Base-by-base conservation (phyloP, 2,888 invertebrate genomes). In the Pemphredon lugubris region DNA sequence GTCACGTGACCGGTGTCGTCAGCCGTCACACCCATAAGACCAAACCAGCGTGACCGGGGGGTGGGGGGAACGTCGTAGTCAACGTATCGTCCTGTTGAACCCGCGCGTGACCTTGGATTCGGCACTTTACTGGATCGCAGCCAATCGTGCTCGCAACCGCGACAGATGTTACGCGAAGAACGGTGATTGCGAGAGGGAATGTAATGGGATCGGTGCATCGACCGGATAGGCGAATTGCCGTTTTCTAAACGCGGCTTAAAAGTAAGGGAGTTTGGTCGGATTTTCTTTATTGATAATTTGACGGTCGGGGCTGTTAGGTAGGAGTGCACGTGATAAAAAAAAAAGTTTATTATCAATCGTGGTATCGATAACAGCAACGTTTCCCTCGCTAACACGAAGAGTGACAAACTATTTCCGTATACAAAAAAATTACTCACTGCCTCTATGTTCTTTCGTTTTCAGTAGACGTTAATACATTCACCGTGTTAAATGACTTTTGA, bases 141-240 rank as follows among this genome's bases (percentile, higher is more conserved):
- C 79, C 83, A 84, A 81, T 83, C 37, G 21, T 18, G 58, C 32
- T 11, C 18, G 61, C 60, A 44, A 61, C 50, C 34, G 73, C 83
- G 85, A 83, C 84, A 84, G 85, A 87, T 86, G 87, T 83, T 85
- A 73, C 74, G 58, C 71, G 76, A 54, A 68, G 60, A 45, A 44
- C 57, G 39, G 42, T 67, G 75, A 75, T 71, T 75, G 66, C 73
- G 14, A 37, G 44, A 57, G 65, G 77, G 77, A 75, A 45, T 50
- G 53, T 73, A 73, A 73, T 69, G 57, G 77, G 77, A 76, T 76
- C 60, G 66, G 30, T 53, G 51, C 44, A 18, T 34, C 16, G 39
- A 55, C 53, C 45, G 39, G 44, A 26, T 65, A 55, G 37, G 37
- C 48, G 69, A 51, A 48, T 23, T 39, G 58, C 26, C 40, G 61